These are phyloP conservation scores for Syrrhaptes paradoxus DNA, from an alignment of 2,113 vertebrate genomes.

Conservation along the genomic window DNA sequence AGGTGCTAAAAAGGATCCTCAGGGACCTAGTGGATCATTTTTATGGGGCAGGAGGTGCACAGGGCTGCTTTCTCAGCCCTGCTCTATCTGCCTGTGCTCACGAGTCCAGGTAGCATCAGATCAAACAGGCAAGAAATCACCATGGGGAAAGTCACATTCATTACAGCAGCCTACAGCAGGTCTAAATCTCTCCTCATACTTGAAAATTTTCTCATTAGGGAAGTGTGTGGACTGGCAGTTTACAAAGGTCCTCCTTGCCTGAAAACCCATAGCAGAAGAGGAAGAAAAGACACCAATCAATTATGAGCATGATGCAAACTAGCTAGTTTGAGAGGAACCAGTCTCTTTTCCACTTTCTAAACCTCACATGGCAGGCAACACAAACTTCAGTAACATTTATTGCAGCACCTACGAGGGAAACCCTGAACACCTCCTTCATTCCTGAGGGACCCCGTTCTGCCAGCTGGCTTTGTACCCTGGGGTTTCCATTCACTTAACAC, in stretches of 20 bases:
- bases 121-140: neutral
- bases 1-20: neutral
- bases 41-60: neutral
- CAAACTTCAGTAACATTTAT: neutral
- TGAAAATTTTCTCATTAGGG: neutral
- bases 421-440: fast-evolving
- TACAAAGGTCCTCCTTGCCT: neutral
- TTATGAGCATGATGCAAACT: neutral
- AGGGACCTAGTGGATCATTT: neutral
- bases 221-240: neutral
- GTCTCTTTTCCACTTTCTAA: neutral
- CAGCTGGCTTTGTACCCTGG: neutral
- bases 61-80: neutral
- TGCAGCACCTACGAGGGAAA: neutral
- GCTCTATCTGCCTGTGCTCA: neutral
- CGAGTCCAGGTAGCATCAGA: neutral
- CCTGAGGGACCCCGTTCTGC: neutral
- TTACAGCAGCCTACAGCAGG: neutral
- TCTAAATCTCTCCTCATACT: neutral
- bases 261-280: neutral
- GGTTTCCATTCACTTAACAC: neutral
- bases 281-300: neutral
- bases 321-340: neutral
- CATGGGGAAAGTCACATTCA: neutral
- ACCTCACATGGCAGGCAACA: neutral